Evolutionary conservation across 1,140 invertebrate genomes (phyloP).

Genomic region (Vanessa atalanta): DNA sequence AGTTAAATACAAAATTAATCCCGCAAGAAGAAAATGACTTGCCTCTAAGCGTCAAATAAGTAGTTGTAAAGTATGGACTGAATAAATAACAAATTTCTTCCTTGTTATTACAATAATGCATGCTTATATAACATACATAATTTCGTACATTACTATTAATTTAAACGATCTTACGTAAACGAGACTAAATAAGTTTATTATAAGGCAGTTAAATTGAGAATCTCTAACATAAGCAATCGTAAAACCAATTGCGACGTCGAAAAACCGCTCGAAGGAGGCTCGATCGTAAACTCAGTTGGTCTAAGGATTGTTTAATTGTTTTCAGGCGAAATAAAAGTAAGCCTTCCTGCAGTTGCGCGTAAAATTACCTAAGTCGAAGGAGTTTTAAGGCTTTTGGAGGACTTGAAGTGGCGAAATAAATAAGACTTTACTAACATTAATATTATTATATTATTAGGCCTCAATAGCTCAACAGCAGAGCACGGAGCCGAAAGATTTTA

Average conservation of each 20-base stretch:
- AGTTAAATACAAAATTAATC: no score
- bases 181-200: constrained; percentile 29
- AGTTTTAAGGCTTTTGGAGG: neutral
- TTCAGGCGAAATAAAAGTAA: constrained; percentile 50
- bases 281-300: constrained; percentile 68
- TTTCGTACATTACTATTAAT: neutral
- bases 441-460: no score
- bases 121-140: no score
- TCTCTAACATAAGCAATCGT: constrained; percentile 59
- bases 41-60: no score
- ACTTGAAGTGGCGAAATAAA: neutral
- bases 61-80: no score
- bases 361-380: neutral
- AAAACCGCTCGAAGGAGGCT: constrained; percentile 55
- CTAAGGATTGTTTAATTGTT: constrained; percentile 69
- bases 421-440: neutral
- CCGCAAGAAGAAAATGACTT: no score
- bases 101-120: no score
- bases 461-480: no score
- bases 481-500: neutral
- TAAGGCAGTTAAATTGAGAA: constrained; percentile 53
- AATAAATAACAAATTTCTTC: neutral
- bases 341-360: constrained; percentile 12
- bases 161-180: neutral
- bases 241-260: constrained; percentile 63